These are phyloP conservation scores for Anneissia japonica DNA, from an alignment of 35 echinoderm and acorn worm genomes.

Conservation along the genomic window DNA sequence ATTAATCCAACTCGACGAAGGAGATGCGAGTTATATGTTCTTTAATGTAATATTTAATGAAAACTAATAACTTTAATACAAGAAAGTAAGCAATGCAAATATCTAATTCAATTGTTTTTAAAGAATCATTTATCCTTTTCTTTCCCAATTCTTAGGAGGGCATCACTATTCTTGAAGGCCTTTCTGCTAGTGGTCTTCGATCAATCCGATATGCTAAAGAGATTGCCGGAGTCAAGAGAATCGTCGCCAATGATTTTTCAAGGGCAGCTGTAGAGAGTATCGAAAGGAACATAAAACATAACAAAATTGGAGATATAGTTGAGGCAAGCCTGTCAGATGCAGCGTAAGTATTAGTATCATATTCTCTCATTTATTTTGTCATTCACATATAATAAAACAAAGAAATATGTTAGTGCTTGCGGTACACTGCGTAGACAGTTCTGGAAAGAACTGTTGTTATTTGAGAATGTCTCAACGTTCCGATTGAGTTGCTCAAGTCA, in stretches of 20 bases:
- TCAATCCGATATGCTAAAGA: slow-evolving; percentile 90
- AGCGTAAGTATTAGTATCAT: slow-evolving; percentile 38
- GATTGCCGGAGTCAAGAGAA: slow-evolving; percentile 56
- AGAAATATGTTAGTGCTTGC: background rate
- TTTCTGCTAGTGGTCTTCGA: slow-evolving; percentile 82
- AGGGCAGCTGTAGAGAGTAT: slow-evolving; percentile 64
- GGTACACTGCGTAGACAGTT: no score
- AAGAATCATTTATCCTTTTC: no score
- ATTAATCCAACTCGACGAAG: no score
- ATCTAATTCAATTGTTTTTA: no score
- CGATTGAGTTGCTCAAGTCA: no score
- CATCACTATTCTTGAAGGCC: slow-evolving; percentile 66
- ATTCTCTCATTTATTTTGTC: background rate
- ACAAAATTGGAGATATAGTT: slow-evolving; percentile 64
- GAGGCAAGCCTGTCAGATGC: slow-evolving; percentile 77
- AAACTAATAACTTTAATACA: no score
- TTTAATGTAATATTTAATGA: no score
- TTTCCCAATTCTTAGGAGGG: slow-evolving; percentile 57
- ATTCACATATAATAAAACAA: background rate
- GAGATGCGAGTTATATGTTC: no score
- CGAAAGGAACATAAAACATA: slow-evolving; percentile 75
- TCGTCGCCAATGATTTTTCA: slow-evolving; percentile 82
- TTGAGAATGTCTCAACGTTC: no score
- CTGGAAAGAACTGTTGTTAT: no score
- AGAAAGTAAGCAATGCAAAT: no score